Percentiles rank a stretch among this genome's conserved stretches.
Conservation (phyloP, 2,113 vertebrate species). For the Tympanuchus pallidicinctus region DNA sequence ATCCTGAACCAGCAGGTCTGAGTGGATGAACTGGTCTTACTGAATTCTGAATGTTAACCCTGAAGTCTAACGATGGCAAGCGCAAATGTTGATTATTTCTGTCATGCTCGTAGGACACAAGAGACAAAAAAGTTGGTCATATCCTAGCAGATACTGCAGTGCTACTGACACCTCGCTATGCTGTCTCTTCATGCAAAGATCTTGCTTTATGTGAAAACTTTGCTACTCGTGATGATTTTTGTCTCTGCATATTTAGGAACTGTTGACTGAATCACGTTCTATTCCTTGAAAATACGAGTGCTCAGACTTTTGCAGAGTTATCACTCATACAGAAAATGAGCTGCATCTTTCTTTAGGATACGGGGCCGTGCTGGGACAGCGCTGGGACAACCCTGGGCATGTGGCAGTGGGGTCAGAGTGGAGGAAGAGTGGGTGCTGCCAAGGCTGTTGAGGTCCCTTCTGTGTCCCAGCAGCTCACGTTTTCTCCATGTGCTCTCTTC, state of each 20-base stretch:
- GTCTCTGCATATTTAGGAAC: background rate
- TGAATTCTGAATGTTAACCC: background rate
- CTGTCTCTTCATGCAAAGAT: background rate
- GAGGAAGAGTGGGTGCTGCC: constrained; percentile 31
- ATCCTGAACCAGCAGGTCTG: background rate
- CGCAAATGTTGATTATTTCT: background rate
- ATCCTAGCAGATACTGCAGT: background rate
- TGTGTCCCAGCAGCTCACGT: constrained; percentile 36
- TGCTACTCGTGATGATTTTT: background rate
- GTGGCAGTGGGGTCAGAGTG: background rate
- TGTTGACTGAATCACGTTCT: background rate
- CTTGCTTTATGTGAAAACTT: background rate
- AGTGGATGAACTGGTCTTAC: background rate
- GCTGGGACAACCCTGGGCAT: background rate
- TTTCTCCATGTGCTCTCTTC: constrained; percentile 45
- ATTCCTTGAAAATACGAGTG: background rate
- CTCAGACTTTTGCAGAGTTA: background rate
- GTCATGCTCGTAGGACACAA: background rate
- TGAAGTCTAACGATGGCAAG: background rate
- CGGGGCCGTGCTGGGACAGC: background rate
- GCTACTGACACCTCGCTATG: background rate
- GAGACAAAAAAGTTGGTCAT: background rate
- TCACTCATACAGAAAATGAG: background rate
- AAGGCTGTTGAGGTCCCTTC: background rate
- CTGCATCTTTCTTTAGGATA: background rate